Evolutionary conservation across 2,797 vertebrate genomes (phyloP).

Genomic region (Bovichtus diacanthus): DNA sequence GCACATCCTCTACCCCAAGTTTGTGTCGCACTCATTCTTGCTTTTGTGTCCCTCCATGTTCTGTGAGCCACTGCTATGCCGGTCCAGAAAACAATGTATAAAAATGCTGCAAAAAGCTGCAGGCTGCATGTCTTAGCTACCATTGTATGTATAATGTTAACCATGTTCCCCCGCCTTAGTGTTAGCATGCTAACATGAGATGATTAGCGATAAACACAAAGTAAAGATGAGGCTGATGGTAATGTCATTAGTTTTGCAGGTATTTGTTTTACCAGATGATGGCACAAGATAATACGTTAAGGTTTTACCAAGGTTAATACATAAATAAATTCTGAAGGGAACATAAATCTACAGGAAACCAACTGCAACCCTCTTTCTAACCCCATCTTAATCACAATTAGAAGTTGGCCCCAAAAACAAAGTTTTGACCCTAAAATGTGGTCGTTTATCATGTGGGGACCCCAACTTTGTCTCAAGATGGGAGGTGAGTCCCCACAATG

Average conservation of each 20-base stretch:
- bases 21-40: conserved; percentile 1
- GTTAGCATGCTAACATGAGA: not conserved
- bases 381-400: not conserved
- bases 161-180: not conserved
- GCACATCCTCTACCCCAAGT: not conserved
- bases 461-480: not conserved
- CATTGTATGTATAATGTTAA: not conserved
- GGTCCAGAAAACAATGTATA: not conserved
- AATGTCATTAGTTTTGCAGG: not conserved
- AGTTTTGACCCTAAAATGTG: not conserved
- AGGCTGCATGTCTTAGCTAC: not conserved
- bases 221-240: not conserved
- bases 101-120: not conserved
- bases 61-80: not conserved
- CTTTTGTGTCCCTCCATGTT: not conserved
- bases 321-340: not conserved
- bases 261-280: not conserved
- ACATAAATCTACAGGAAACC: not conserved
- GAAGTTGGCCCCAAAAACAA: not conserved
- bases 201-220: not conserved
- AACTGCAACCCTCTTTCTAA: not conserved
- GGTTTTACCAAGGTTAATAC: not conserved
- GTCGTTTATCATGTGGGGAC: not conserved
- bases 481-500: not conserved
- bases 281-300: not conserved